Conservation (phyloP, 2,113 vertebrate genomes). For the Erpornis zantholeuca region DNA sequence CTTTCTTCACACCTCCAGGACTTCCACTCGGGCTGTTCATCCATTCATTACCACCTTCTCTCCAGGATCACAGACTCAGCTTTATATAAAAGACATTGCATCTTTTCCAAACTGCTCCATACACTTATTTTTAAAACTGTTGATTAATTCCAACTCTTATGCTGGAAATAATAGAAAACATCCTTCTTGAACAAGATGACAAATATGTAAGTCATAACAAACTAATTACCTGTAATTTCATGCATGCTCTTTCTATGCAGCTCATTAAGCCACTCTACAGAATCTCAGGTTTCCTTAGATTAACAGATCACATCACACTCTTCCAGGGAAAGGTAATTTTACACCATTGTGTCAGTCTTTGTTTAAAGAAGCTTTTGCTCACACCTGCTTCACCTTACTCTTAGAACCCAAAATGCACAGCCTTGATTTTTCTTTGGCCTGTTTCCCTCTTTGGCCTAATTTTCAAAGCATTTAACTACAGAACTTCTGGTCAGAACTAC, state of each 20-base stretch:
- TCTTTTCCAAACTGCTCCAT: not conserved
- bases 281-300: not conserved
- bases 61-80: not conserved
- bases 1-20: not conserved
- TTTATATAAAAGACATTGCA: not conserved
- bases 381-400: not conserved
- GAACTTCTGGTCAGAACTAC: not conserved
- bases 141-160: not conserved
- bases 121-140: not conserved
- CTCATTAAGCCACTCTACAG: not conserved
- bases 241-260: not conserved
- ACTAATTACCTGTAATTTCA: not conserved
- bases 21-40: not conserved
- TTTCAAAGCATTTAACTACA: not conserved
- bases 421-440: not conserved
- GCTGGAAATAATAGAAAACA: slow-evolving; percentile 4
- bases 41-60: not conserved
- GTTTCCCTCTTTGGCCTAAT: not conserved
- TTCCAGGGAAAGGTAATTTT: not conserved
- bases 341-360: not conserved
- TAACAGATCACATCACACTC: not conserved
- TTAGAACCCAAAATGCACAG: not conserved
- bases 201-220: not conserved
- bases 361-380: not conserved
- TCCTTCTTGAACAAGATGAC: not conserved